Conservation (phyloP, 1,140 invertebrate genomes). For the Drosophila tristis region DNA sequence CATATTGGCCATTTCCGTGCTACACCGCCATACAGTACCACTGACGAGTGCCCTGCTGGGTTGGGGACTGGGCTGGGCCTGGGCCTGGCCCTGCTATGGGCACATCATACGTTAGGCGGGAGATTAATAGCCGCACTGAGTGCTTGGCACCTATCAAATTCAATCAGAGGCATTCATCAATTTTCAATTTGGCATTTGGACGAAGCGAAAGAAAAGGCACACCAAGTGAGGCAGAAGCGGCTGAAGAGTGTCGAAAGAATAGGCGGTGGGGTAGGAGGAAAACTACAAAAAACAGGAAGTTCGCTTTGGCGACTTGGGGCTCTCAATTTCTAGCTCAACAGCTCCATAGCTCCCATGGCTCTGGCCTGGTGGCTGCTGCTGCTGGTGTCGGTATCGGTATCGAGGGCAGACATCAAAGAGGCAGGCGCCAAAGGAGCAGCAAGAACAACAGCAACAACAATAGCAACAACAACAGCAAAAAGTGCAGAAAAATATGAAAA, state of each 20-base stretch:
- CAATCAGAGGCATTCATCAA: conserved; percentile 82
- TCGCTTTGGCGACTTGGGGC: conserved; percentile 54
- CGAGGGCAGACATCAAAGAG: conserved; percentile 62
- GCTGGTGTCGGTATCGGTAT: conserved; percentile 16
- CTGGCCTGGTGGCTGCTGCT: conserved; percentile 4
- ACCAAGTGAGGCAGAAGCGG: too few species aligned
- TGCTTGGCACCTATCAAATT: conserved; percentile 82
- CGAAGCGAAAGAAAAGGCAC: neutral
- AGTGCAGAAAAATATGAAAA: conserved; percentile 76
- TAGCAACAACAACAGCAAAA: conserved; percentile 45
- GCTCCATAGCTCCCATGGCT: too few species aligned
- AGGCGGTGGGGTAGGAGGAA: neutral
- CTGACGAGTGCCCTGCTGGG: too few species aligned
- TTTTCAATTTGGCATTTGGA: conserved; percentile 79
- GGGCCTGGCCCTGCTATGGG: neutral
- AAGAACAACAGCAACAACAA: neutral
- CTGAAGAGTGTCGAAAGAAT: neutral
- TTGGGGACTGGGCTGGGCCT: neutral
- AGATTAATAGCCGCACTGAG: conserved; percentile 81
- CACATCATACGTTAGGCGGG: conserved; percentile 70
- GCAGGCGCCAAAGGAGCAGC: conserved; percentile 30
- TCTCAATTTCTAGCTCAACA: conserved; percentile 37
- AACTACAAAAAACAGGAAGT: conserved; percentile 60
- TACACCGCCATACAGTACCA: too few species aligned
- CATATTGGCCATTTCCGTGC: neutral